Evolutionary conservation across 2,797 vertebrate species (phyloP), one percentile per base, ranked within the genome.

Genomic region (Cheirogaleus major): DNA sequence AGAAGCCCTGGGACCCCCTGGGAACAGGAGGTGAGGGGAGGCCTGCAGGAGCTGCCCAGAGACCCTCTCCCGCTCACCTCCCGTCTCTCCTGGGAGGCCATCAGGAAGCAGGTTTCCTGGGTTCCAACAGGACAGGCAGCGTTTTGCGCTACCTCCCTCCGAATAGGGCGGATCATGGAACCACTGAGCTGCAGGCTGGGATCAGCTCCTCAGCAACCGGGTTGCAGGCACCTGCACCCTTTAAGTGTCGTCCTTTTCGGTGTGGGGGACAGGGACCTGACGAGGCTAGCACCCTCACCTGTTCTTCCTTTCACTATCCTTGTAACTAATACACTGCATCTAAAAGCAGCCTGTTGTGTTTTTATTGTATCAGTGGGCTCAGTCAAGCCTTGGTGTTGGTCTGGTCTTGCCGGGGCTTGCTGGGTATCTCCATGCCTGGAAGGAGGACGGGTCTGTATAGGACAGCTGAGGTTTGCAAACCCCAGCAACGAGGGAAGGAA

Each of bases 371-470:
- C 20, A 8, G 3, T 25, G 5, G 13, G 20, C 12, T 14, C 14
- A 0, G 11, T 38, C 59, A 50, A 25, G n/a, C 13, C 10, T 48
- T 63, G n/a, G 18, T 17, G 43, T 48, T 35, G 69, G 61, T 70
- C 35, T 52, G 12, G 61, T 48, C 61, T 88, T 18, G 10, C 14
- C 38, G 32, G 18, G 25, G 25, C 3, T 14, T 32, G 45, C 45
- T 27, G 50, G n/a, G 10, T 15, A 14, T 13, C 41, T 41, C 30
- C 27, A 17, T 8, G 25, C 41, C 45, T 20, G 55, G 27, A 22
- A 0, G 20, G 12, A 41, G 8, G 25, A 72, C 22, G 27, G 30
- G 0, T 14, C 11, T 2, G 0, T 5, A 0, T 1, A 7, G 18
- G 41, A 59, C 2, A 5, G 7, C 3, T 35, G 2, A 55, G 69